These are phyloP conservation scores for Eucera pruinosa DNA, from an alignment of 2,888 invertebrate species.

Conservation along the genomic window DNA sequence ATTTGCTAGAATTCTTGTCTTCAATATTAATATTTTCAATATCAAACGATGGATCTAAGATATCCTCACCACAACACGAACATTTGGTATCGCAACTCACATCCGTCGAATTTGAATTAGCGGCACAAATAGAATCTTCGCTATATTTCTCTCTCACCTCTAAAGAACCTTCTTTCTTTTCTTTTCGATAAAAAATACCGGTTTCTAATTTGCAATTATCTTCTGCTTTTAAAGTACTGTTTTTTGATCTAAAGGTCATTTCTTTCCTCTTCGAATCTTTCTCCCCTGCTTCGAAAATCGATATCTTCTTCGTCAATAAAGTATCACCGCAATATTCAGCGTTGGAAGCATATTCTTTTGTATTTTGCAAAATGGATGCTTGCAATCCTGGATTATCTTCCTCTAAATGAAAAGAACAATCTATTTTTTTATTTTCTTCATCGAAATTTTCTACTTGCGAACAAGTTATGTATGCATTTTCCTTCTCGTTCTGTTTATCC, in stretches of 20 bases:
- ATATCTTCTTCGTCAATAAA: not conserved
- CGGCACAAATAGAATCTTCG: slow-evolving; percentile 1
- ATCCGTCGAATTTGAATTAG: not conserved
- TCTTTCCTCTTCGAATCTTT: not conserved
- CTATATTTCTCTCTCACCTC: not conserved
- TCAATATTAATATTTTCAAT: not conserved
- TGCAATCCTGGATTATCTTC: not conserved
- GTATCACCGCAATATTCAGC: too few species aligned
- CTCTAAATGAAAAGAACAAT: not conserved
- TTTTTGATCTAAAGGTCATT: not conserved
- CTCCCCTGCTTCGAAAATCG: too few species aligned
- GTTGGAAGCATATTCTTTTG: not conserved
- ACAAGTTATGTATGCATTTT: not conserved
- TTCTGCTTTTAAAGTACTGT: too few species aligned
- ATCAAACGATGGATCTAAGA: not conserved
- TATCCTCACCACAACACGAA: slow-evolving; percentile 27
- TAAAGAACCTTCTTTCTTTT: not conserved
- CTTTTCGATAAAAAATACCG: not conserved
- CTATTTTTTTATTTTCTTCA: too few species aligned
- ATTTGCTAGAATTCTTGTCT: not conserved
- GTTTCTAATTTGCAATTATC: not conserved
- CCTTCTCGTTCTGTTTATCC: too few species aligned
- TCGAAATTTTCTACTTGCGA: not conserved
- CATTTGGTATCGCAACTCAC: not conserved
- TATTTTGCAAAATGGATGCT: not conserved